phyloP scores from a whole-genome alignment of 2,888 invertebrate species.

The Busseola fusca region DNA sequence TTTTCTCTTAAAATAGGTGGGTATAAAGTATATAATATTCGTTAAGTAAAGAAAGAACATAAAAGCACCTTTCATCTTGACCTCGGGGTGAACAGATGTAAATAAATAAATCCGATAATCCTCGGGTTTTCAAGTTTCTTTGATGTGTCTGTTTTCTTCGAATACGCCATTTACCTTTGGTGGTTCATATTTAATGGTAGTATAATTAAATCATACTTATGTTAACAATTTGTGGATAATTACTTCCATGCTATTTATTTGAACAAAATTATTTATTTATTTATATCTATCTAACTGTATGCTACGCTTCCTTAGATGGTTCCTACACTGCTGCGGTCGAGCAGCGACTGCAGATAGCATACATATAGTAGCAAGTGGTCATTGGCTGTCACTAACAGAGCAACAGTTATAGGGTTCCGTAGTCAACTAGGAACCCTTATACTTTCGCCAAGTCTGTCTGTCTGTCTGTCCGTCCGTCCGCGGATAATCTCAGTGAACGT shows the following conservation, averaged over 20 bases:
- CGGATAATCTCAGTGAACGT: too few relatives aligned
- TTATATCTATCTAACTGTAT: background rate
- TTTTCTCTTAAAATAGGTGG: slow-evolving; percentile 43
- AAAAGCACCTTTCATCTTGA: slow-evolving; percentile 69
- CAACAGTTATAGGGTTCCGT: too few relatives aligned
- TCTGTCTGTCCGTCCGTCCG: too few relatives aligned
- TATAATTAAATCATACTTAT: slow-evolving; percentile 3
- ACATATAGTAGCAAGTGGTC: background rate
- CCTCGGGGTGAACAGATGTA: slow-evolving; percentile 64
- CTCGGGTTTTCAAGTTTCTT: slow-evolving; percentile 65
- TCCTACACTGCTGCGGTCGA: too few relatives aligned
- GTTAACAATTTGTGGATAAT: background rate
- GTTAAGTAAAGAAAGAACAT: slow-evolving; percentile 61
- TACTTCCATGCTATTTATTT: background rate
- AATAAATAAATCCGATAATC: slow-evolving; percentile 76
- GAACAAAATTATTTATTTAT: background rate
- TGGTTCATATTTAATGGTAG: slow-evolving; percentile 10
- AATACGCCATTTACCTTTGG: slow-evolving; percentile 65
- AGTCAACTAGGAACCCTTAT: too few relatives aligned
- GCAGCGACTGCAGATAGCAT: background rate
- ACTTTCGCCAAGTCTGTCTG: too few relatives aligned
- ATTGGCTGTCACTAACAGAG: background rate
- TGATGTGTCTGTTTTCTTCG: slow-evolving; percentile 67
- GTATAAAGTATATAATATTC: slow-evolving; percentile 31
- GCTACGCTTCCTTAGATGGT: background rate